These are phyloP conservation scores for Xenopus laevis DNA, from an alignment of 2,113 vertebrate genomes.

Conservation along the genomic window DNA sequence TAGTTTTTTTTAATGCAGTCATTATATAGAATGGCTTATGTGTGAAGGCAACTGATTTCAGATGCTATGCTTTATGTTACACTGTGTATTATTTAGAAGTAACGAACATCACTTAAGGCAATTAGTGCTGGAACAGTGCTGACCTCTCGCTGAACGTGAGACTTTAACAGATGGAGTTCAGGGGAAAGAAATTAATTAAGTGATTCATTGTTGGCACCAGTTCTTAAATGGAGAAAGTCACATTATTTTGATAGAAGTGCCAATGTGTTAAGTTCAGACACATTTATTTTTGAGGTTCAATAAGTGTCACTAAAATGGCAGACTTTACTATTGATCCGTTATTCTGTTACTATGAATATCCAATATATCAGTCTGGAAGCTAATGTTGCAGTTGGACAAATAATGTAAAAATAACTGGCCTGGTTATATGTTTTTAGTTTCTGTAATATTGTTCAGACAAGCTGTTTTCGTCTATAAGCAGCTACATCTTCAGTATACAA, in stretches of 20 bases:
- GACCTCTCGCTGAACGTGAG: conserved; percentile 35
- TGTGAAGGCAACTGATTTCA: too few relatives aligned
- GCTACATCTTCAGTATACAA: too few relatives aligned
- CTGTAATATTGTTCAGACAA: too few relatives aligned
- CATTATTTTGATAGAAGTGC: neutral
- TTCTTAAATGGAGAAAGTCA: neutral
- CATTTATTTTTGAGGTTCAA: neutral
- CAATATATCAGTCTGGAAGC: too few relatives aligned
- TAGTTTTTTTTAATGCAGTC: too few relatives aligned
- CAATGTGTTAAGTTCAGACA: neutral
- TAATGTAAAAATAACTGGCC: too few relatives aligned
- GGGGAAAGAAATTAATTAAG: conserved; percentile 41
- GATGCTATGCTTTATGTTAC: too few relatives aligned
- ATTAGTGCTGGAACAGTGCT: conserved; percentile 24
- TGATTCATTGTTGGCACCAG: neutral
- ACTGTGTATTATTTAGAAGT: neutral
- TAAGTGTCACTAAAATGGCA: neutral
- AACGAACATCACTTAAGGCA: neutral
- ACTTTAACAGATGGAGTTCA: conserved; percentile 37
- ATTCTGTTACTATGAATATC: too few relatives aligned
- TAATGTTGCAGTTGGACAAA: too few relatives aligned
- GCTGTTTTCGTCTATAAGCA: too few relatives aligned
- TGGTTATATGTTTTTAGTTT: too few relatives aligned
- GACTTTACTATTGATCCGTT: neutral
- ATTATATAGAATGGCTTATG: too few relatives aligned